Evolutionary conservation across 2,797 vertebrate genomes (phyloP).

Genomic region (Trachops cirrhosus): DNA sequence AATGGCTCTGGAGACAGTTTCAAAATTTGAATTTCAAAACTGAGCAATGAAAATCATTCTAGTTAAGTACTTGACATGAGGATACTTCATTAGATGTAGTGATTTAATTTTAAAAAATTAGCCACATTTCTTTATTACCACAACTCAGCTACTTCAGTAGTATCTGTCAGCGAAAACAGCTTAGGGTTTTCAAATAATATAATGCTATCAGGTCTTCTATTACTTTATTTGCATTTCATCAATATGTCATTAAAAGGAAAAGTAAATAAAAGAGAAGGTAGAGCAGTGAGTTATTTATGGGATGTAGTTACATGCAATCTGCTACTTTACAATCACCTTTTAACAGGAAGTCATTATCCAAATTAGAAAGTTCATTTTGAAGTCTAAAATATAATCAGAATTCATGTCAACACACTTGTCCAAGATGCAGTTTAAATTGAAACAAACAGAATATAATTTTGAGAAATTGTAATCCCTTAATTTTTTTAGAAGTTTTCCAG

Average conservation of each 20-base stretch:
- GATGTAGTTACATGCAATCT: neutral
- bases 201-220: neutral
- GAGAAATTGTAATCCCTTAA: neutral
- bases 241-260: neutral
- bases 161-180: neutral
- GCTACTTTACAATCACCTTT: neutral
- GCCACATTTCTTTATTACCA: neutral
- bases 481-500: neutral
- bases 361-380: neutral
- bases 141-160: neutral
- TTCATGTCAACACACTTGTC: neutral
- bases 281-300: neutral
- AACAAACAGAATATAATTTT: neutral
- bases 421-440: neutral
- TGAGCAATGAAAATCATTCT: neutral
- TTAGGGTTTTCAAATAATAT: slow-evolving; percentile 16
- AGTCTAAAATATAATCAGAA: neutral
- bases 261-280: neutral
- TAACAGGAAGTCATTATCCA: slow-evolving; percentile 36
- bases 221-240: neutral
- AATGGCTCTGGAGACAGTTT: neutral
- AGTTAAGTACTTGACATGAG: neutral
- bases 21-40: slow-evolving; percentile 15
- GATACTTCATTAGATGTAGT: neutral
- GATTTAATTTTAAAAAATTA: neutral